Evolutionary conservation across 2,888 invertebrate species (phyloP), one percentile per base, ranked within the genome.

Genomic region (Mesopsocus fuscifrons): DNA sequence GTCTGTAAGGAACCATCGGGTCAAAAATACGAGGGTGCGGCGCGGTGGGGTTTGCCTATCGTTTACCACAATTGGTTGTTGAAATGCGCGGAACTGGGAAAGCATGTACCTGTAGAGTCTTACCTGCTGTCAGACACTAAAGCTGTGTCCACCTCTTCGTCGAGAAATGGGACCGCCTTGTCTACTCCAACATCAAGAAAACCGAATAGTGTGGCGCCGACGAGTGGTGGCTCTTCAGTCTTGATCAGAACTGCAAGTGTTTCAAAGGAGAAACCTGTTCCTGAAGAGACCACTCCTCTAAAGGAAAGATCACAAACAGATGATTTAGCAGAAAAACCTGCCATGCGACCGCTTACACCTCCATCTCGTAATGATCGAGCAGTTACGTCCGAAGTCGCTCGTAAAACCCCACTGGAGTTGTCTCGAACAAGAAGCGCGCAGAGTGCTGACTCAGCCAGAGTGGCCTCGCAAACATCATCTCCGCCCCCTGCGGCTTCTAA

Each of bases 41-140:
- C 79, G 0, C 84, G 82, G 57, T 94, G 92, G 94, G 71, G 71
- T 9, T 63, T 87, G 45, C 89, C 88, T 0, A 81, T 81, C 1
- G 77, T 92, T 1, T 71, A 60, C 0, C 74, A 76, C 8, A 63
- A 72, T 8, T 92, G 91, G 91, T 57, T 91, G 41, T 55, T 79
- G 34, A 68, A 69, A 20, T 87, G 87, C 58, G 77, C 72, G 11
- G 55, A 56, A 34, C 56, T 60, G 1, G 74, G 74, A 0, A 54
- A 55, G 11, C 60, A 67, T 33, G 64, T 76, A 2, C 57, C 68
- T 22, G 78, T 74, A 54, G 56, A 52, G 1, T 57, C 57, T 1
- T 73, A 67, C 55, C 60, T 77, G 1, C 68, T 81, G 1, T 75
- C 76, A 4, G 38, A 38, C 20, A 18, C 18, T 11, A 38, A 38